Conservation (phyloP, 2,113 vertebrate genomes). For the Abramis brama region DNA sequence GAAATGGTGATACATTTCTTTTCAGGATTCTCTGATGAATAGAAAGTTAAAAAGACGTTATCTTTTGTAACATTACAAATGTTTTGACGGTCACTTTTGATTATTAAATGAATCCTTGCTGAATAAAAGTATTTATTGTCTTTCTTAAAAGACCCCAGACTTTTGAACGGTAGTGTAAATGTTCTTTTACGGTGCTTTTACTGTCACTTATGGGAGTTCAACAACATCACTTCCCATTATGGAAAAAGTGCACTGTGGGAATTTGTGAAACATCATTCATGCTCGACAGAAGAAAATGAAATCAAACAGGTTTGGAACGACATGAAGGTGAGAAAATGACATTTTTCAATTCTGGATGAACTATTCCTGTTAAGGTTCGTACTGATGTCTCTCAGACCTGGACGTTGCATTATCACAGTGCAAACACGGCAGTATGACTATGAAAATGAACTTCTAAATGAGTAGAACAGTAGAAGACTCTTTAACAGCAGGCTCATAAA, state of each 20-base stretch:
- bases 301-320: not conserved
- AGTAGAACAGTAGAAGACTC: not conserved
- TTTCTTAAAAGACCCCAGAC: not conserved
- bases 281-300: not conserved
- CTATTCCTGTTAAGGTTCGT: not conserved
- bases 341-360: not conserved
- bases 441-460: constrained; percentile 23
- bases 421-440: constrained; percentile 28
- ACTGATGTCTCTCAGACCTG: not conserved
- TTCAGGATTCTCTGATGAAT: not conserved
- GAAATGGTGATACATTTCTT: not conserved
- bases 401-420: not conserved
- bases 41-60: not conserved
- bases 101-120: not conserved
- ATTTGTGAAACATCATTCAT: not conserved
- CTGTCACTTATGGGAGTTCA: not conserved
- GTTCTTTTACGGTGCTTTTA: not conserved
- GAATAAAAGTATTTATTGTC: not conserved
- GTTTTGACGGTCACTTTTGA: not conserved
- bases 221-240: not conserved
- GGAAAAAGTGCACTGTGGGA: not conserved
- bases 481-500: constrained; percentile 21
- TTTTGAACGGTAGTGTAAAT: not conserved
- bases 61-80: not conserved
- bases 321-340: not conserved